These are phyloP conservation scores for Benitochromis conjunctus DNA, from an alignment of 2,113 vertebrate species.

Conservation along the genomic window DNA sequence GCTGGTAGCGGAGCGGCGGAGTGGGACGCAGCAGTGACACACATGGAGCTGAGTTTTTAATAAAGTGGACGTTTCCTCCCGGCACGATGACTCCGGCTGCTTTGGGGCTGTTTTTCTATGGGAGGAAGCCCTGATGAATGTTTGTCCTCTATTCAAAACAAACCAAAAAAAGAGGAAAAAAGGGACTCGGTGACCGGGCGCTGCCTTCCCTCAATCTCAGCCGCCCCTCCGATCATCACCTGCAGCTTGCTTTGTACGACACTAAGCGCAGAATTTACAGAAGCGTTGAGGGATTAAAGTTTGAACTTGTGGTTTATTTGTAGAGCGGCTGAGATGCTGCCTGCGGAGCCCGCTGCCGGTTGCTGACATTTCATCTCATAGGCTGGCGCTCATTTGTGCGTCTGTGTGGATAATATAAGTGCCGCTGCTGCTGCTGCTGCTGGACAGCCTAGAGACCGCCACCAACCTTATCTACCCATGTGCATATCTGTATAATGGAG, in stretches of 20 bases:
- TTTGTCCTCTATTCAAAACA: background rate
- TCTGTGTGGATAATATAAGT: background rate
- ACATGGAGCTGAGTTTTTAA: background rate
- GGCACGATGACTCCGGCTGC: background rate
- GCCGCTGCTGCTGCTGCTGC: constrained; percentile 6
- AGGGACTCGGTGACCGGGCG: background rate
- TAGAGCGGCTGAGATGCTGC: constrained; percentile 39
- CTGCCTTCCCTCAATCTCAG: background rate
- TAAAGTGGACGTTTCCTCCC: background rate
- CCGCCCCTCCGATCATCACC: constrained; percentile 38
- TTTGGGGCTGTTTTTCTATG: background rate
- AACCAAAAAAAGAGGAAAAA: background rate
- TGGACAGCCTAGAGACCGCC: constrained; percentile 12
- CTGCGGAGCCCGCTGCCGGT: constrained; percentile 6
- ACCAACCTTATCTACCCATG: constrained; percentile 6
- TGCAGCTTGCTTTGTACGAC: background rate
- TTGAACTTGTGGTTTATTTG: background rate
- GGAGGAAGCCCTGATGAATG: background rate
- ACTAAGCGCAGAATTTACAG: background rate
- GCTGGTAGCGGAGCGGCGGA: background rate
- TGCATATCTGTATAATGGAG: constrained; percentile 62
- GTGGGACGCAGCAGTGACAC: background rate
- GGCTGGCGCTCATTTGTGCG: background rate
- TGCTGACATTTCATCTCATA: background rate
- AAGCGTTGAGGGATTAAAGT: constrained; percentile 8